phyloP scores from a whole-genome alignment of 2,113 vertebrate species.

The Zosterops pallidus region DNA sequence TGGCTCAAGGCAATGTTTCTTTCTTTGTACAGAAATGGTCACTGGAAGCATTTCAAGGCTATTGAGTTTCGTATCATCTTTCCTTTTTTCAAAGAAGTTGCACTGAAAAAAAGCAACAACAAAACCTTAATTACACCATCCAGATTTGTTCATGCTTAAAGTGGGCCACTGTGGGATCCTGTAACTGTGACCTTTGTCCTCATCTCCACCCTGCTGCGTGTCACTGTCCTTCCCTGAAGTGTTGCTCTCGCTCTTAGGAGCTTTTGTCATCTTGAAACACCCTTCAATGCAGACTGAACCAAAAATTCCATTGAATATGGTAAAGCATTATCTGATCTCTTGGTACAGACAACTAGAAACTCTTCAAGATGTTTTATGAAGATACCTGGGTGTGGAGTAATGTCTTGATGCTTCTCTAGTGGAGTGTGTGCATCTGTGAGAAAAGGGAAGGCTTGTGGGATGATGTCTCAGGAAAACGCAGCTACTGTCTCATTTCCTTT shows the following conservation, averaged over 20 bases:
- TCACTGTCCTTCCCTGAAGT: neutral
- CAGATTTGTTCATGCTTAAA: neutral
- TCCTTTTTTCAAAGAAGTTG: neutral
- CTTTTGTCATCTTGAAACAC: neutral
- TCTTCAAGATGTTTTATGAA: neutral
- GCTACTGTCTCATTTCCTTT: neutral
- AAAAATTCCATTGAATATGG: neutral
- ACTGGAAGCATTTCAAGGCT: neutral
- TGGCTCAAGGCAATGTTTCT: neutral
- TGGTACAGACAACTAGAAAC: neutral
- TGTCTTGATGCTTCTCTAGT: neutral
- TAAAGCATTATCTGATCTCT: neutral
- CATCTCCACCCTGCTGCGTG: neutral
- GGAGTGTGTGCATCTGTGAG: neutral
- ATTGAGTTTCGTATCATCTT: neutral
- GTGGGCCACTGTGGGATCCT: neutral
- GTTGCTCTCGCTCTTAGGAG: neutral
- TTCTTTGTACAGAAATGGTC: neutral
- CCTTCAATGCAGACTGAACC: neutral
- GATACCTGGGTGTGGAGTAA: neutral
- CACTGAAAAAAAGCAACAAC: neutral
- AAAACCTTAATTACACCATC: conserved; percentile 13
- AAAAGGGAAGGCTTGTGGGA: neutral
- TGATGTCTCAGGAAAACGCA: rapidly evolving
- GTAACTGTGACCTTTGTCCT: neutral